Base-by-base conservation (phyloP, 2,113 vertebrate species). In the Lamprotornis superbus region DNA sequence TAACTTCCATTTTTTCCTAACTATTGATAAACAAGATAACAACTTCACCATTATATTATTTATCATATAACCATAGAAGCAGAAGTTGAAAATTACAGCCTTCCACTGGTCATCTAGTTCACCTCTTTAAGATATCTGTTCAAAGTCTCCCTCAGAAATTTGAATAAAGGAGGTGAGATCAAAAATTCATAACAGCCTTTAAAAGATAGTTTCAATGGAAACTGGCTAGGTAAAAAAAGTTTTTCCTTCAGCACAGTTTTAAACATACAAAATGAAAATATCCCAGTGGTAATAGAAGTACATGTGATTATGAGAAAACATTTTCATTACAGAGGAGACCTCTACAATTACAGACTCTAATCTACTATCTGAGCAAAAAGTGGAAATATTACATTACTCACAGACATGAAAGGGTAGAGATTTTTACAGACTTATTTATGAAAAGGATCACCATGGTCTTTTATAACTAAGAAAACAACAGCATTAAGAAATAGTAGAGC, bases 391-490 rank as follows among this genome's bases (percentile, higher is more conserved):
- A 10, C 20, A 47, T 39, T 60, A 78, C 10, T 44, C 40, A 37
- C 13, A 64, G 37, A 37, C 50, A 65, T n/a, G 27, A 59, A 70
- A 75, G 13, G 14, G 15, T 22, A 10, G 8, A 0, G 0, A 0
- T 7, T 60, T 64, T 82, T 64, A 11, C 4, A 40, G 12, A 49
- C 9, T 22, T 47, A 50, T 79, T 57, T 40, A 80, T n/a, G 2
- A 86, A 27, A 75, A 81, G 30, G 24, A 71, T 44, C 6, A 9
- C 30, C 3, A 1, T 47, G 13, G 7, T 50, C 33, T 75, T 87
- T 42, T 10, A 30, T 74, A 81, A 76, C 21, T 46, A 81, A 63
- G 23, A 87, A 91, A 50, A 60, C 1, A 2, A 7, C 18, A 50
- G 37, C 28, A 20, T 71, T 56, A 59, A 46, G 42, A 56, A 92